Evolutionary conservation across 2,888 invertebrate genomes (phyloP), one percentile per base, ranked within the genome.

Genomic region (Xestia rhomboidea): DNA sequence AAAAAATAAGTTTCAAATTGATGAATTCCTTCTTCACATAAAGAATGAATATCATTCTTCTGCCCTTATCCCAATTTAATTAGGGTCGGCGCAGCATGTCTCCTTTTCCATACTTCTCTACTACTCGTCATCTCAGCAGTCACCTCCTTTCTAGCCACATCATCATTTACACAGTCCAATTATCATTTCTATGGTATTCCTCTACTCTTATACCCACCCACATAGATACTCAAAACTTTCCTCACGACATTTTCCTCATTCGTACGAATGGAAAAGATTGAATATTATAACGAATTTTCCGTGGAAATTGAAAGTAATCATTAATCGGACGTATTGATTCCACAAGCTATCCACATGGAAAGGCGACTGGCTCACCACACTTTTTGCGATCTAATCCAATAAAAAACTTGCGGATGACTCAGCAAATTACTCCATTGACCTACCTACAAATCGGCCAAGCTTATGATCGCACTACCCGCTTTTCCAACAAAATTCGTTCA

Each of bases 401-500:
- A 44, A 60, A 68, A 63, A 62, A 60, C 38, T 44, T 27, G 4
- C 34, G n/a, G 18, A 30, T 3, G 3, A 46, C 21, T 73, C 60
- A 27, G 46, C 27, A 64, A 54, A 68, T 68, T 46, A 68, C 63
- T 79, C 15, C 13, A 71, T 44, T 21, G 38, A 68, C 68, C 49
- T 57, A 51, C 46, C 51, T 30, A 60, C 2, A 51, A 69, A 73
- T 66, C 21, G 46, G 27, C 44, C 21, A 51, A 63, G 46, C 64
- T 34, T 68, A 64, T 27, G 30, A 74, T 46, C 44, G 18, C 15
- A 41, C 54, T 57, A 71, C 64, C 44, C 41, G 27, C n/a, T 73
- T 71, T 34, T 71, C 57, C 38, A 66, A 72, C 38, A 51, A 74
- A 77, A 70, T 75, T 69, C 51, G 0, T 49, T 78, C 38, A 62